Evolutionary conservation across 2,113 vertebrate species (phyloP).

Genomic region (Ameiurus melas): DNA sequence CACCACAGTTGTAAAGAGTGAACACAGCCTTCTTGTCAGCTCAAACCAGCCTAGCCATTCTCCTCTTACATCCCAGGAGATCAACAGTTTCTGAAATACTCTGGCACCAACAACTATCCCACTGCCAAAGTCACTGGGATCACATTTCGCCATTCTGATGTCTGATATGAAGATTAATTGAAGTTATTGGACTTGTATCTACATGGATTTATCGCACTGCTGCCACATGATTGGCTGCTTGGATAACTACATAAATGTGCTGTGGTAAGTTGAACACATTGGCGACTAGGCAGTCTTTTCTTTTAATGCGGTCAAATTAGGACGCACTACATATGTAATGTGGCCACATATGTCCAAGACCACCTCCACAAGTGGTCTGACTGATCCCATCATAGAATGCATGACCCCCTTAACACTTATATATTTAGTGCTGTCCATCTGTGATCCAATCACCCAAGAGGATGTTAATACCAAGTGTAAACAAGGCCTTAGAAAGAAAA

Average conservation of each 20-base stretch:
- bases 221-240: neutral
- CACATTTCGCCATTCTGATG: neutral
- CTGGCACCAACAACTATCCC: too few relatives aligned
- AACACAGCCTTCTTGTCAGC: too few relatives aligned
- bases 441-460: neutral
- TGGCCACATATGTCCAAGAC: neutral
- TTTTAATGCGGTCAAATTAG: neutral
- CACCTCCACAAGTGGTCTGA: neutral
- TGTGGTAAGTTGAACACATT: too few relatives aligned
- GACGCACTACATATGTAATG: neutral
- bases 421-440: neutral
- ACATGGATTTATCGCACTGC: neutral
- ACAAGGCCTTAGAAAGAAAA: neutral
- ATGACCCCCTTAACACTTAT: neutral
- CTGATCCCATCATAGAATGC: neutral
- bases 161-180: neutral
- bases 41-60: neutral
- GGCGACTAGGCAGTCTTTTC: neutral
- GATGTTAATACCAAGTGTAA: neutral
- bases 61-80: neutral
- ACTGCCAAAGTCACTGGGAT: neutral
- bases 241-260: neutral
- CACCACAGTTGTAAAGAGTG: too few relatives aligned
- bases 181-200: neutral
- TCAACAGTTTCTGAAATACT: too few relatives aligned